Evolutionary conservation across 1,140 invertebrate genomes (phyloP), one percentile per base, ranked within the genome.

Genomic region (Pogonomyrmex barbatus): DNA sequence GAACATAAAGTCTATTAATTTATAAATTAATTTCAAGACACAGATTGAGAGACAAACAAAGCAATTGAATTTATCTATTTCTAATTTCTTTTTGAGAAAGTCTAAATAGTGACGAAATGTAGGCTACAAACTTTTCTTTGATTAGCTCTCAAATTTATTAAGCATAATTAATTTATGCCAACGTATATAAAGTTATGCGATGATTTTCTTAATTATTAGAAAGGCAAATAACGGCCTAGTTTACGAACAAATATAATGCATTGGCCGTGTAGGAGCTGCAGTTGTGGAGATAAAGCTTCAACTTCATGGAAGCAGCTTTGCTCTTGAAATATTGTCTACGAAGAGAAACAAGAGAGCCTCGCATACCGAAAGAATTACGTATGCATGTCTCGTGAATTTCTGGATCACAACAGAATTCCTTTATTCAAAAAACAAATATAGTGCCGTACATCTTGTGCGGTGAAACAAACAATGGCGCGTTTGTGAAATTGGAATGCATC

Each of bases 311-410:
- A 65, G 47, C 82, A 63, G 82, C 82, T 85, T 85, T 85, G 58
- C 71, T 78, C 73, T 85, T 85, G 82, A 85, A 85, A 85, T 85
- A 85, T 85, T 78, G 82, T 85, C 82, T 65, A 76, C 82, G 62
- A 85, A 56, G 73, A 85, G 82, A 85, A 77, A 85, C 82, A 78
- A 83, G 82, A 78, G 73, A 85, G 58, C 14, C 14, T 24, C 36
- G 71, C 82, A 54, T 78, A 67, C 62, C 73, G 24, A 78, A 83
- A 58, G 60, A 85, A 78, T 78, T 77, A 85, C 73, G 82, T 78
- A 85, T 85, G 82, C 82, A 78, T 78, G 70, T 78, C 82, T 85
- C 82, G 82, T 78, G 73, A 85, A 85, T 78, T 85, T 77, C 82
- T 76, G 47, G 71, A 85, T 77, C 71, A 85, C 70, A 78, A 76